Evolutionary conservation across 2,113 vertebrate genomes (phyloP).

Genomic region (Montifringilla adamsi): DNA sequence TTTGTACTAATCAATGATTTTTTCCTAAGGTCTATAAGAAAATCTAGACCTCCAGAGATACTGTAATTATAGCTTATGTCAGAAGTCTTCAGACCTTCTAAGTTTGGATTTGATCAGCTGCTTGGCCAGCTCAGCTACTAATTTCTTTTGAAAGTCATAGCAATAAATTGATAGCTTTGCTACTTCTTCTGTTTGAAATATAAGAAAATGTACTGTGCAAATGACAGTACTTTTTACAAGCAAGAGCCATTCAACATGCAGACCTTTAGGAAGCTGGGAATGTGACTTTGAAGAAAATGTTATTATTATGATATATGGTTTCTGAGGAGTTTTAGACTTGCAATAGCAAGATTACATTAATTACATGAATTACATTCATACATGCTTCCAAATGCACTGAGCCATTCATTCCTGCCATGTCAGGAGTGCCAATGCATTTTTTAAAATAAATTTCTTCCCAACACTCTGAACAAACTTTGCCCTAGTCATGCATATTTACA

Average conservation of each 20-base stretch:
- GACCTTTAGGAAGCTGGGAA: neutral
- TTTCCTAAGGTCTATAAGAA: neutral
- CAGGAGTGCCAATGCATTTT: neutral
- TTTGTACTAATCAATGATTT: neutral
- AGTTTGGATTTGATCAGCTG: neutral
- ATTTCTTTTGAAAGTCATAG: neutral
- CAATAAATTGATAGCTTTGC: neutral
- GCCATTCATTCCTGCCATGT: neutral
- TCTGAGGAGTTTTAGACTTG: neutral
- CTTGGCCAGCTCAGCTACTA: neutral
- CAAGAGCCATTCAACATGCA: neutral
- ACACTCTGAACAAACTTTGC: neutral
- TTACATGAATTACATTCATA: neutral
- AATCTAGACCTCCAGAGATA: neutral
- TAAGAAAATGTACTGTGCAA: neutral
- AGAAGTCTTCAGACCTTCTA: neutral
- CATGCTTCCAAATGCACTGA: neutral
- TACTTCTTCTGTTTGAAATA: neutral
- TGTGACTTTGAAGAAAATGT: neutral
- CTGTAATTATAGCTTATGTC: neutral
- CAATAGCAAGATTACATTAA: neutral
- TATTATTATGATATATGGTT: neutral
- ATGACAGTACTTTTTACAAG: neutral
- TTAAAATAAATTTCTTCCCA: neutral
- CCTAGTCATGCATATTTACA: neutral